phyloP scores from a whole-genome alignment of 2,113 vertebrate genomes.

The Alouatta palliata region DNA sequence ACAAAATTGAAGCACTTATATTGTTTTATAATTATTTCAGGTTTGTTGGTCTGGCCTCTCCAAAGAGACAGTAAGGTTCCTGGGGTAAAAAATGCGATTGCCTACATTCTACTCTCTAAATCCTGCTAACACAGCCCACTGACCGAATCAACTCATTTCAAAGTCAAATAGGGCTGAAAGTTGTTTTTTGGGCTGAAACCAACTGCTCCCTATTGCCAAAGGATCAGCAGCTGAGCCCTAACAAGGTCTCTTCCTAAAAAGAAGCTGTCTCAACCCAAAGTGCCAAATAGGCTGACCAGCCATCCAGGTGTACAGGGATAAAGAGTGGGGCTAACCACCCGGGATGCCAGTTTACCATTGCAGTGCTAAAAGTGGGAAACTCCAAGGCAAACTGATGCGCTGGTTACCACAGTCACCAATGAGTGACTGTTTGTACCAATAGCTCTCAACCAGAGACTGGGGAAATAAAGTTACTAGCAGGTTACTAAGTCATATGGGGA shows the following conservation, averaged over 20 bases:
- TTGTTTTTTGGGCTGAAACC: not conserved
- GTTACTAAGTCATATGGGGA: not conserved
- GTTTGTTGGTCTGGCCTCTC: not conserved
- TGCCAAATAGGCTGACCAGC: rapidly evolving
- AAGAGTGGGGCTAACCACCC: rapidly evolving
- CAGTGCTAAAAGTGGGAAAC: not conserved
- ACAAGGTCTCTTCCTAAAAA: not conserved
- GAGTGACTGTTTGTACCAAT: not conserved
- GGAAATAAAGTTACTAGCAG: not conserved
- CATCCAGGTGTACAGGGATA: not conserved
- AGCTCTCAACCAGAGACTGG: not conserved
- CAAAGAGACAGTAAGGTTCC: not conserved
- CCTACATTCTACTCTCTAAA: not conserved
- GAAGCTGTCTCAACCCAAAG: not conserved
- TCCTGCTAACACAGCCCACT: not conserved
- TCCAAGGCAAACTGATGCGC: not conserved
- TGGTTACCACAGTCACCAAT: not conserved
- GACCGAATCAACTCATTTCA: not conserved
- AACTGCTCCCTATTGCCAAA: not conserved
- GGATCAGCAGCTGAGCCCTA: not conserved
- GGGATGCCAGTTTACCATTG: not conserved
- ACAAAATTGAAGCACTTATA: not conserved
- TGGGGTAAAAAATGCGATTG: not conserved
- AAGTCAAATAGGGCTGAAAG: not conserved
- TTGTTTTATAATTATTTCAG: not conserved